phyloP scores from a whole-genome alignment of 2,113 vertebrate species.

The Gallinago undulata region DNA sequence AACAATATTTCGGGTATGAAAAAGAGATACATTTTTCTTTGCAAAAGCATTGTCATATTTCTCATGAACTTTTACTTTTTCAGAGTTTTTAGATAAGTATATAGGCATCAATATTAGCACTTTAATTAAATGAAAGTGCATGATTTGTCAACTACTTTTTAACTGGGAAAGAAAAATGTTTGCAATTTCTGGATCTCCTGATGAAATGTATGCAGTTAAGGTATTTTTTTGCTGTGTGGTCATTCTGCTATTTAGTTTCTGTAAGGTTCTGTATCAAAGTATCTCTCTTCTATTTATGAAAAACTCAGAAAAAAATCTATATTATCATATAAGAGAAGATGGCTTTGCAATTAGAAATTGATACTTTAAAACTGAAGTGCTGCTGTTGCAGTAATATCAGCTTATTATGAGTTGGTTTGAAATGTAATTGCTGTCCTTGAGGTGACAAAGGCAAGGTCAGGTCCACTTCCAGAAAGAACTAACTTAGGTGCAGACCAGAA shows the following conservation, averaged over 20 bases:
- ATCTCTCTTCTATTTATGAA: background rate
- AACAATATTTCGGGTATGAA: constrained; percentile 63
- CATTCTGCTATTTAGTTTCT: background rate
- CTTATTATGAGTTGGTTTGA: background rate
- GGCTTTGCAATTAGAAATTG: background rate
- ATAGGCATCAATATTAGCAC: background rate
- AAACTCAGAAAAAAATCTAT: background rate
- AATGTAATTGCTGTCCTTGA: background rate
- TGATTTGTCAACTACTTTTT: background rate
- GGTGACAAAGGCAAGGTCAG: background rate
- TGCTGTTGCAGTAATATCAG: background rate
- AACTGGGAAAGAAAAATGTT: background rate
- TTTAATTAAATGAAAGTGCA: background rate
- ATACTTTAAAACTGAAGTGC: background rate
- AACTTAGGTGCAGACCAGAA: background rate
- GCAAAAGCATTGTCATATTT: background rate
- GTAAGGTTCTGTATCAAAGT: background rate
- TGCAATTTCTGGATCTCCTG: background rate
- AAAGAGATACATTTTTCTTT: background rate
- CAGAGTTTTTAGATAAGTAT: background rate
- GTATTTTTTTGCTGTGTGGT: background rate
- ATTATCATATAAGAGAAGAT: background rate
- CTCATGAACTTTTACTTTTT: background rate
- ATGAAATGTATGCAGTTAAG: background rate
- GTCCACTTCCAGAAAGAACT: background rate